Percentiles rank a stretch among this genome's conserved stretches.
Evolutionary conservation across 2,888 invertebrate species (phyloP).

Genomic region (Cheilosia grossa): DNA sequence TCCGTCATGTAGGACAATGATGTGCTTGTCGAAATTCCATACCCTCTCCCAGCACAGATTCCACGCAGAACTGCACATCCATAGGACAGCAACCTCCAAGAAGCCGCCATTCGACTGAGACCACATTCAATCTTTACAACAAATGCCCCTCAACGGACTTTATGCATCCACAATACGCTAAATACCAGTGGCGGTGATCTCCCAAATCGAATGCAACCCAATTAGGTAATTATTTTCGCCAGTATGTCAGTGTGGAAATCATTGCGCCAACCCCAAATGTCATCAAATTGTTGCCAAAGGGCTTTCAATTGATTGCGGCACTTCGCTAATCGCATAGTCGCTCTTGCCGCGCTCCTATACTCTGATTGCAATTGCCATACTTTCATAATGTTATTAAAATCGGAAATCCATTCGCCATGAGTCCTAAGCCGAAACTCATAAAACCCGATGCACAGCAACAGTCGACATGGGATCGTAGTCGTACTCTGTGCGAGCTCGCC

Average conservation of each 20-base stretch:
- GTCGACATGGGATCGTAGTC: background rate
- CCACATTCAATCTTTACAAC: no score
- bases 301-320: slow-evolving; percentile 25
- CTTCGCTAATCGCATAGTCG: slow-evolving; percentile 32
- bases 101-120: no score
- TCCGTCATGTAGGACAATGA: no score
- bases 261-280: slow-evolving; percentile 1
- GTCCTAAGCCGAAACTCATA: background rate
- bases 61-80: no score
- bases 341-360: background rate
- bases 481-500: no score
- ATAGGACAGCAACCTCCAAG: no score
- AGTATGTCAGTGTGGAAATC: slow-evolving; percentile 1
- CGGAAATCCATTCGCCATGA: slow-evolving; percentile 12
- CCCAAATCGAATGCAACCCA: background rate
- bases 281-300: slow-evolving; percentile 15
- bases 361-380: slow-evolving; percentile 36
- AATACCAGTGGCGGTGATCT: no score
- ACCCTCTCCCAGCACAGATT: no score
- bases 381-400: slow-evolving; percentile 52
- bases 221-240: background rate
- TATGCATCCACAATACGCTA: no score
- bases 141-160: no score
- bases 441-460: slow-evolving; percentile 23
- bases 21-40: no score